Conservation (phyloP, 2,888 invertebrate genomes). For the Leptopilina drosophilae region DNA sequence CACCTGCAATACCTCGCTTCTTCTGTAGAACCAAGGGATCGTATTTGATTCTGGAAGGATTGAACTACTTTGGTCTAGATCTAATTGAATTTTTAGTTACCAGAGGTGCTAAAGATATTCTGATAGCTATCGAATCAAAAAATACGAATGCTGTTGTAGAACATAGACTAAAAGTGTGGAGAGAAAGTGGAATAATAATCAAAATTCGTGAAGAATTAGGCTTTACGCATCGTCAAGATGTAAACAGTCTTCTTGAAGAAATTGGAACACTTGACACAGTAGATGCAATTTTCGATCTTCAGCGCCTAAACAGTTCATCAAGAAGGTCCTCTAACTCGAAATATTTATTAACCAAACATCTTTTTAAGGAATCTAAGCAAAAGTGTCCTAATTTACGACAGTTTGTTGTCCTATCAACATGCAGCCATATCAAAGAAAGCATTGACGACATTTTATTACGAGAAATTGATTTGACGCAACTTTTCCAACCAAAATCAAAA, state of each 20-base stretch:
- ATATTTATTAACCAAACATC: slow-evolving; percentile 42
- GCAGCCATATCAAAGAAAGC: background rate
- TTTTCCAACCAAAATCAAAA: slow-evolving; percentile 73
- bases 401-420: slow-evolving; percentile 50
- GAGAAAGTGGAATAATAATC: slow-evolving; percentile 46
- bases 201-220: slow-evolving; percentile 43
- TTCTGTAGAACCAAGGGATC: slow-evolving; percentile 76
- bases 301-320: slow-evolving; percentile 19
- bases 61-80: slow-evolving; percentile 80
- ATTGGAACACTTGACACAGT: slow-evolving; percentile 45
- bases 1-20: slow-evolving; percentile 76
- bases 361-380: slow-evolving; percentile 50
- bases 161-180: slow-evolving; percentile 48
- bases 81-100: slow-evolving; percentile 54
- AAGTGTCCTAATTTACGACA: slow-evolving; percentile 43
- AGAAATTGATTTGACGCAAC: slow-evolving; percentile 1
- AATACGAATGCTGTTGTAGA: slow-evolving; percentile 43
- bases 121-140: slow-evolving; percentile 47
- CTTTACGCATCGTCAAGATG: slow-evolving; percentile 44
- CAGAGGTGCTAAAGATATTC: slow-evolving; percentile 53
- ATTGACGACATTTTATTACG: background rate
- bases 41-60: slow-evolving; percentile 85
- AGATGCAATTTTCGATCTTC: slow-evolving; percentile 55
- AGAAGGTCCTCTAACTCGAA: background rate
- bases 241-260: slow-evolving; percentile 51